Conservation (phyloP, 2,888 invertebrate genomes). For the Nycteola revayana region DNA sequence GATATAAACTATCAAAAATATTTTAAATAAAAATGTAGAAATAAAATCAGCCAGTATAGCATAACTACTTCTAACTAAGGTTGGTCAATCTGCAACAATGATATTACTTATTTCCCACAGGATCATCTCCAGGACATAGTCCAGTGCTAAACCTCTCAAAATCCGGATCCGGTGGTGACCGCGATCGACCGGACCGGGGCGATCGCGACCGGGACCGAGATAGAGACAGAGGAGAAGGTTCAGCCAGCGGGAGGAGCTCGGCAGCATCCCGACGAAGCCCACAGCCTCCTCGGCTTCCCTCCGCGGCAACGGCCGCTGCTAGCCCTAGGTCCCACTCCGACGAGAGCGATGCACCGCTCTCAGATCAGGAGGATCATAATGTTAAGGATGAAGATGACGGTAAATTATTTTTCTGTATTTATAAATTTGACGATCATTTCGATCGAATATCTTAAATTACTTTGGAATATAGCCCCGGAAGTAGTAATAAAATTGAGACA, state of each 20-base stretch:
- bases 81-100: too few species aligned
- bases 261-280: slow-evolving; percentile 84
- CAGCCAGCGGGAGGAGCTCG: slow-evolving; percentile 79
- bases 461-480: too few species aligned
- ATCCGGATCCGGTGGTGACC: slow-evolving; percentile 89
- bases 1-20: too few species aligned
- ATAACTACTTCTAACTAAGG: too few species aligned
- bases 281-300: slow-evolving; percentile 77
- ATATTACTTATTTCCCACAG: slow-evolving; percentile 57
- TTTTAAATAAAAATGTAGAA: too few species aligned
- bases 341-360: slow-evolving; percentile 90
- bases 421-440: too few species aligned
- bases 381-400: slow-evolving; percentile 92
- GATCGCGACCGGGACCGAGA: slow-evolving; percentile 85
- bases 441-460: too few species aligned
- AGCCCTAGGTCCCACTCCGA: slow-evolving; percentile 89
- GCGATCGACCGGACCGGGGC: slow-evolving; percentile 81
- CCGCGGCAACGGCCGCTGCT: slow-evolving; percentile 82
- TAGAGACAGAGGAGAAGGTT: slow-evolving; percentile 72
- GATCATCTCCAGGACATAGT: slow-evolving; percentile 94
- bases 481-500: slow-evolving; percentile 17
- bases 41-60: too few species aligned
- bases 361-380: slow-evolving; percentile 92
- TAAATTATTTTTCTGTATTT: slow-evolving; percentile 67
- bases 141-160: slow-evolving; percentile 96